Percentiles rank a stretch among this genome's conserved stretches.
phyloP scores from a whole-genome alignment of 2,113 vertebrate species.

The Corvus hawaiiensis region DNA sequence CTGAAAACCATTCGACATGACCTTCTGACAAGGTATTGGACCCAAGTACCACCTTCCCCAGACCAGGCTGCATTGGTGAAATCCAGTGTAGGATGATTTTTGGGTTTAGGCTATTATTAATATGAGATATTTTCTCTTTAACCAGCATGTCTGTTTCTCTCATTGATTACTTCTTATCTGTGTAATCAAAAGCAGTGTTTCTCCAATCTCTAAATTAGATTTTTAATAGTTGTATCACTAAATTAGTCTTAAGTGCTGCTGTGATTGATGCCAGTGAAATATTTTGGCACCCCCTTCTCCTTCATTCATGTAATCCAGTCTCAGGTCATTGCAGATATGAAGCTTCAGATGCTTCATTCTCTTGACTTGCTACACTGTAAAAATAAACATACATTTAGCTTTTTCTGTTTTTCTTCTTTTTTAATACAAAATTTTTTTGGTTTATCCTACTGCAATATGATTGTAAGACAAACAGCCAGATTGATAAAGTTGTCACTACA shows the following conservation, averaged over 20 bases:
- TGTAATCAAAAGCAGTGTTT: not conserved
- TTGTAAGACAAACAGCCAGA: not conserved
- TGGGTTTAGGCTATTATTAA: not conserved
- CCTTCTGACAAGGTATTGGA: conserved; percentile 81
- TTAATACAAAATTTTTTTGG: not conserved
- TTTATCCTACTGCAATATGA: not conserved
- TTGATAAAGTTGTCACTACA: not conserved
- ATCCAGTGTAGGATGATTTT: not conserved
- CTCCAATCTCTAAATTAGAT: not conserved
- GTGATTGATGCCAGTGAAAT: not conserved
- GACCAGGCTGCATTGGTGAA: not conserved
- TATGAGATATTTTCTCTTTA: not conserved
- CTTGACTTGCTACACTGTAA: not conserved
- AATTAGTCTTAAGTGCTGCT: not conserved
- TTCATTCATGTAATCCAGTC: not conserved
- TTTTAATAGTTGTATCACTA: not conserved
- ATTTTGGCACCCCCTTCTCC: not conserved
- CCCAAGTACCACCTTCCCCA: not conserved
- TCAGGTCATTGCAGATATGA: not conserved
- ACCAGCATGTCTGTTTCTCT: not conserved
- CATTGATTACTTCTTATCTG: not conserved
- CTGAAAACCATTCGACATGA: conserved; percentile 86
- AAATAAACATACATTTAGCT: not conserved
- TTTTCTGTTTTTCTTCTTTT: not conserved
- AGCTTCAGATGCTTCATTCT: not conserved